Evolutionary conservation across 2,797 vertebrate species (phyloP), one percentile per base, ranked within the genome.

Genomic region (Percopsis omiscomaycus): DNA sequence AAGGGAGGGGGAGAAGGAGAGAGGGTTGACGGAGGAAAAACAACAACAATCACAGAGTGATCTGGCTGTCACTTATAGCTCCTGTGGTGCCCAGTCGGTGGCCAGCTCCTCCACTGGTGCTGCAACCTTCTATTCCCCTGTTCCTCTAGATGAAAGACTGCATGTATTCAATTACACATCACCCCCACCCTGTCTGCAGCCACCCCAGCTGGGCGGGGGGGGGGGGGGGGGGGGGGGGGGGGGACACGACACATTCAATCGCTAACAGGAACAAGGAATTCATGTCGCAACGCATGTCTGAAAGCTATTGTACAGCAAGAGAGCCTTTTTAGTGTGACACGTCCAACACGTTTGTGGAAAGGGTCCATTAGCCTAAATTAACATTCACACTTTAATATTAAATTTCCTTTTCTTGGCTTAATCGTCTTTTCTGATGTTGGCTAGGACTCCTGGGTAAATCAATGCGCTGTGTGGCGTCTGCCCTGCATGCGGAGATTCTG

Each of bases 161-260:
- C 69, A 56, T 66, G 73, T 77, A 84, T 91, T 88, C 71, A 72
- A 57, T 87, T 85, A 76, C 79, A 79, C 65, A 55, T 80, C 80
- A 65, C 71, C 75, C 76, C 68, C 75, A 78, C 73, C 73, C 68
- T 60, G 76, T 71, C 73, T 71, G 74, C 59, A n/a, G 79, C 59
- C 56, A 47, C 37, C 65, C 37, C 48, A 5, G 50, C 66, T 59
- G 37, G 9, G 56, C 67, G 58, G 48, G 69, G 37, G 53, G 49
- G 50, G 16, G 52, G 32, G 55, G 57, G 37, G 61, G 30, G 46
- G 55, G 54, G 64, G 16, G 64, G 62, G 44, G 50, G 15, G 37
- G 16, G 37, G 30, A 22, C n/a, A 15, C 55, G 8, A 56, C 55
- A 44, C 32, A 56, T 10, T 32, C 30, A 16, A 10, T 11, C 30